Base-by-base conservation (phyloP, 2,888 invertebrate genomes). In the Saturnia japonica region DNA sequence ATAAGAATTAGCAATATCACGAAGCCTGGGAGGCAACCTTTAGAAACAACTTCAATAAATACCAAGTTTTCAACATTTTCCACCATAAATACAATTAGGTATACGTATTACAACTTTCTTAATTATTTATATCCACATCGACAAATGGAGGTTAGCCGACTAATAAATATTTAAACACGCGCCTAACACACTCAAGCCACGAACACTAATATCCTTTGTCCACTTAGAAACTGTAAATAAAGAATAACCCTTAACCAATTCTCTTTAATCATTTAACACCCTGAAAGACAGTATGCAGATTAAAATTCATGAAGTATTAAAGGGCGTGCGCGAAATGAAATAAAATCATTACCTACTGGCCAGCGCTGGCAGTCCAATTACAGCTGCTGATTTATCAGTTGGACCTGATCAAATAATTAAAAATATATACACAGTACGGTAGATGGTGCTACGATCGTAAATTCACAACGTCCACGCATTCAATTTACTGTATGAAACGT, bases 401-500 rank as follows among this genome's bases (percentile, higher is more conserved):
- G 78, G 83, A 84, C 82, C 86, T 88, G 91, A 93, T 93, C 91
- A 93, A 93, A 92, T 92, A 93, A 93, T 92, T 92, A 91, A 94
- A 93, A 94, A 93, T 91, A 91, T 87, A 84, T 83, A 77, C 11
- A 34, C 84, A 80, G 74, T 78, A 77, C 83, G 82, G 85, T 87
- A 87, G 84, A 87, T 87, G 84, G 83, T 80, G 80, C 77, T 77
- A 71, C 72, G 70, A 76, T 81, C 80, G 83, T 89, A 89, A 91
- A 91, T 91, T 80, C 78, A 72, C 72, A 74, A 75, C 78, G 84
- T 84, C 83, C 83, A 81, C 85, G 86, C 82, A 85, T 91, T 90
- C 89, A 90, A 91, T 91, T 91, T 91, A 84, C 86, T 77, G 83
- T 86, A 87, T 85, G 81, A 83, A 88, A 84, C 82, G 81, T 78